Evolutionary conservation across 2,797 vertebrate species (phyloP).

Genomic region (Echiichthys vipera): DNA sequence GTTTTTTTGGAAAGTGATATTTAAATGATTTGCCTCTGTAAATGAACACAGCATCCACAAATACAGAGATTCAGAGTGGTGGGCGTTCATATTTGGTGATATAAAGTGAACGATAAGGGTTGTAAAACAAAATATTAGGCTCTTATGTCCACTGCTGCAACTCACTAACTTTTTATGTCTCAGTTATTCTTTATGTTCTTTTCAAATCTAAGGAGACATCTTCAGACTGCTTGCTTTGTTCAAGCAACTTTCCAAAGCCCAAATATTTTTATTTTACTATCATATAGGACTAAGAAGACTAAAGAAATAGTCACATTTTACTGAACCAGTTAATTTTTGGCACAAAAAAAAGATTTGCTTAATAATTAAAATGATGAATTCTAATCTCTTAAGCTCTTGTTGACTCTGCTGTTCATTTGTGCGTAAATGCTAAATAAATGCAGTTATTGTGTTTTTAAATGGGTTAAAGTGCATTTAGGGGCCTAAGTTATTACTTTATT

Average conservation of each 20-base stretch:
- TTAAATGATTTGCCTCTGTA: too few relatives aligned
- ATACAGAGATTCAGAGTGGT: neutral
- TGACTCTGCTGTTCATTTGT: neutral
- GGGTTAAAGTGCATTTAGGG: neutral
- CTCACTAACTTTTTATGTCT: neutral
- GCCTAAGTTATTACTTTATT: neutral
- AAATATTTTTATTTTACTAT: too few relatives aligned
- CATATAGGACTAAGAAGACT: neutral
- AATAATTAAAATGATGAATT: neutral
- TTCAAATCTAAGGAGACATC: neutral
- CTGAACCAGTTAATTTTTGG: neutral
- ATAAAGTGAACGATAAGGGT: neutral
- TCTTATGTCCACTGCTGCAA: neutral
- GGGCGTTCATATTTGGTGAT: too few relatives aligned
- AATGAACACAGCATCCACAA: neutral
- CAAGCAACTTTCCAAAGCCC: neutral
- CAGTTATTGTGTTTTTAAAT: neutral
- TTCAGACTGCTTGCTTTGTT: neutral
- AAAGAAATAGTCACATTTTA: neutral
- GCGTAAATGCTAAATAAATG: neutral
- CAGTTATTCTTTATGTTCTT: neutral
- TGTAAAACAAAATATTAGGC: neutral
- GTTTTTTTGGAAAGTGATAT: too few relatives aligned
- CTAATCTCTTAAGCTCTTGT: neutral
- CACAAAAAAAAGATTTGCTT: neutral